A percentile compares a stretch with the other conserved stretches of the same genome.
Conservation (phyloP, 2,113 vertebrate species). For the Xenotilapia longispinis region DNA sequence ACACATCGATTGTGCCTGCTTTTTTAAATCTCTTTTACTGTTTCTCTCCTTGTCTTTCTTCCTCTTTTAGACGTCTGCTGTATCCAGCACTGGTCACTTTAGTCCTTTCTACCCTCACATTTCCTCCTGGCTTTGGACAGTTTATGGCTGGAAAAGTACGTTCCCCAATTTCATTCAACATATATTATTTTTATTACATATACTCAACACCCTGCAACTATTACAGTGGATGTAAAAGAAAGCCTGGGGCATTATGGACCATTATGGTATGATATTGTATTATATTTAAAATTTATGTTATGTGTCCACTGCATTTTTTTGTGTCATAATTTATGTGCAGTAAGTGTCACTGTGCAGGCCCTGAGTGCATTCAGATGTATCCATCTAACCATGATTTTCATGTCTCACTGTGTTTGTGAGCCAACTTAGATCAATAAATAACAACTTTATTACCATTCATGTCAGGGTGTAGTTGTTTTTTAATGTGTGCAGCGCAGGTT, state of each 20-base stretch:
- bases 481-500: neutral
- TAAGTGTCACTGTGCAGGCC: neutral
- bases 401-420: neutral
- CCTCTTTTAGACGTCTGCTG: slow-evolving; percentile 79
- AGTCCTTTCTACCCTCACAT: slow-evolving; percentile 88
- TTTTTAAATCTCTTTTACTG: neutral
- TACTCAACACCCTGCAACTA: neutral
- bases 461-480: neutral
- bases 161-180: neutral
- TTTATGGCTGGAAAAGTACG: slow-evolving; percentile 96
- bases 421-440: neutral
- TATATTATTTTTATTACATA: neutral
- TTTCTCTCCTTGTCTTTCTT: neutral
- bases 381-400: neutral
- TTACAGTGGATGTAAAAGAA: neutral
- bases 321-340: neutral
- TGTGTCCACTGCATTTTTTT: neutral
- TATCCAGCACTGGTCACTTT: slow-evolving; percentile 91
- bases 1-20: neutral
- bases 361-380: neutral
- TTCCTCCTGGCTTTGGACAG: slow-evolving; percentile 93
- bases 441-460: neutral
- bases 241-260: neutral
- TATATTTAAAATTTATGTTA: neutral
- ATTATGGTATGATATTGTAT: neutral